Evolutionary conservation across 2,888 invertebrate genomes (phyloP).

Genomic region (Embidobia sp.): DNA sequence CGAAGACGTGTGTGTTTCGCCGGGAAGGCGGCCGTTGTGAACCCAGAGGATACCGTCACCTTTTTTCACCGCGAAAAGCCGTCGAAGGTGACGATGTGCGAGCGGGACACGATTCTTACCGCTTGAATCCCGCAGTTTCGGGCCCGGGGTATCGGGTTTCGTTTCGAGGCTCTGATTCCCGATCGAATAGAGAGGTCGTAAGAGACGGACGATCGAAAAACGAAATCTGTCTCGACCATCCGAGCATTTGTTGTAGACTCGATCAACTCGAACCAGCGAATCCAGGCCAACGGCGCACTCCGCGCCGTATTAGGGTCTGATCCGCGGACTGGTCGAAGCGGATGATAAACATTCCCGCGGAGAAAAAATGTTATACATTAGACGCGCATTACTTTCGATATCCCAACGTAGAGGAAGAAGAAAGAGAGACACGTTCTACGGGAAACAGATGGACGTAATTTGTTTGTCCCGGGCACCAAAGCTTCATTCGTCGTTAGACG

Average conservation of each 20-base stretch:
- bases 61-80: too few relatives aligned
- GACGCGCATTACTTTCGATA: slow-evolving; percentile 39
- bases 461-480: slow-evolving; percentile 29
- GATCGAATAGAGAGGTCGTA: too few relatives aligned
- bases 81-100: too few relatives aligned
- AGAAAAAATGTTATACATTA: slow-evolving; percentile 43
- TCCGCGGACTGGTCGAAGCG: slow-evolving; percentile 37
- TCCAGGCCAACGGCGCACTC: slow-evolving; percentile 38
- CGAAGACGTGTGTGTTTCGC: too few relatives aligned
- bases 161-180: too few relatives aligned
- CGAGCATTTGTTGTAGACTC: background rate
- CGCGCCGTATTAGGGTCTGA: slow-evolving; percentile 38
- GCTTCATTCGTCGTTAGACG: slow-evolving; percentile 50
- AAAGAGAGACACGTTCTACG: background rate
- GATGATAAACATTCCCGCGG: slow-evolving; percentile 34
- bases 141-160: too few relatives aligned
- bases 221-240: background rate
- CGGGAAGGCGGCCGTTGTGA: too few relatives aligned
- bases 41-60: too few relatives aligned
- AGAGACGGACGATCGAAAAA: too few relatives aligned
- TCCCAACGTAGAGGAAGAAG: too few relatives aligned
- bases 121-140: too few relatives aligned
- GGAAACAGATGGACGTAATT: slow-evolving; percentile 25
- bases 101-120: too few relatives aligned
- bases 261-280: slow-evolving; percentile 34